These are phyloP conservation scores for Bettongia penicillata DNA, from an alignment of 2,113 vertebrate species.

Conservation along the genomic window DNA sequence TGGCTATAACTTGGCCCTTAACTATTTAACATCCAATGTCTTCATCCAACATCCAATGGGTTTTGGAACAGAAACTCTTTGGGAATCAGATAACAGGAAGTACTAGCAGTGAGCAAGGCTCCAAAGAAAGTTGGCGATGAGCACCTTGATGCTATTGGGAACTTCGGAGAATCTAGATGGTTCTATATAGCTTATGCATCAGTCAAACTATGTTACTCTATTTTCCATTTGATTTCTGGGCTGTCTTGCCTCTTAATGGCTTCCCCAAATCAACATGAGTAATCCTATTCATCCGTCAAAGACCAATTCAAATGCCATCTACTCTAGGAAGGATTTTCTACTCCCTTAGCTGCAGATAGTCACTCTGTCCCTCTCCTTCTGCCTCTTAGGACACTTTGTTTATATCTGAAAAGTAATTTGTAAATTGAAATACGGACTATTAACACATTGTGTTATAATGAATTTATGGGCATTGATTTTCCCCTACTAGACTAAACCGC, in stretches of 20 bases:
- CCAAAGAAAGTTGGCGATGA: neutral
- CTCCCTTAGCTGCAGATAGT: neutral
- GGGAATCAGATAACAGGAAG: slow-evolving; percentile 10
- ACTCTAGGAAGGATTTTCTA: neutral
- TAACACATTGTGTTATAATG: neutral
- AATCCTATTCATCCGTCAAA: neutral
- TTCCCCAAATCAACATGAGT: neutral
- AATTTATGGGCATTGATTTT: neutral
- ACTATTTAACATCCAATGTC: neutral
- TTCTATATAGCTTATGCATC: neutral
- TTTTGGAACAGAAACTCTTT: slow-evolving; percentile 10
- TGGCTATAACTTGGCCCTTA: neutral
- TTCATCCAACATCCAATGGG: neutral
- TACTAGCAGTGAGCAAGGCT: neutral
- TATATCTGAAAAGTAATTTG: neutral
- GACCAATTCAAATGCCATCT: neutral
- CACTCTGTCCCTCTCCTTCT: neutral
- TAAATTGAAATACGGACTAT: neutral
- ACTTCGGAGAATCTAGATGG: neutral
- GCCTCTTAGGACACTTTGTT: neutral
- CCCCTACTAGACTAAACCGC: neutral
- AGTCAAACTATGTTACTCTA: neutral
- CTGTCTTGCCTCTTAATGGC: neutral
- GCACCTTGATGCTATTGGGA: neutral
- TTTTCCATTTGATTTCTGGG: neutral